phyloP scores from a whole-genome alignment of 2,888 invertebrate species.

The Harpalus rubripes region DNA sequence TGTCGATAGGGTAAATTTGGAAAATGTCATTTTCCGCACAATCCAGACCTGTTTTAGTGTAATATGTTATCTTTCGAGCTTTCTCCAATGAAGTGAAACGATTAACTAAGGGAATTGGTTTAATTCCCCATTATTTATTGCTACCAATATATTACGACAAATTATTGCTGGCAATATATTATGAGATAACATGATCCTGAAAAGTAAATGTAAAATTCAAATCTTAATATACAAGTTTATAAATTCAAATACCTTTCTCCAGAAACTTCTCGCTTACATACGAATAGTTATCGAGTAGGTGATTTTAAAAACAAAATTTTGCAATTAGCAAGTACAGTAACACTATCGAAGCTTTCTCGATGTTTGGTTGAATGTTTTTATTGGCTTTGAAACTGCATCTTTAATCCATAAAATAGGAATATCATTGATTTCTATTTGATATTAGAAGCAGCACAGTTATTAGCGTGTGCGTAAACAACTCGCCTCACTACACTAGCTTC shows the following conservation, averaged over 20 bases:
- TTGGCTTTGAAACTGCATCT: constrained; percentile 44
- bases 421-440: constrained; percentile 66
- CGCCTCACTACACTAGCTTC: neutral
- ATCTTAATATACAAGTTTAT: neutral
- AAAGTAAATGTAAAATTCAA: neutral
- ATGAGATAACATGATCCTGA: too few relatives aligned
- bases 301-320: constrained; percentile 38
- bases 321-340: constrained; percentile 48
- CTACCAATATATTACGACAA: too few relatives aligned
- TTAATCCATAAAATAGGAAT: constrained; percentile 63
- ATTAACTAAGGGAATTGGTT: too few relatives aligned
- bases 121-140: too few relatives aligned
- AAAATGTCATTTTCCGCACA: too few relatives aligned
- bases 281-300: neutral
- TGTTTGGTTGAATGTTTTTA: constrained; percentile 54
- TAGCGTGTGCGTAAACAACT: constrained; percentile 56
- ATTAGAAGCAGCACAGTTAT: constrained; percentile 65
- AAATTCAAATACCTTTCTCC: constrained; percentile 8
- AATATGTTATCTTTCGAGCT: too few relatives aligned
- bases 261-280: neutral
- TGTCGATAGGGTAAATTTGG: too few relatives aligned
- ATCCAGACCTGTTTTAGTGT: too few relatives aligned
- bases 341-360: constrained; percentile 62
- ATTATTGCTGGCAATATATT: too few relatives aligned
- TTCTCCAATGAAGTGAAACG: too few relatives aligned